A percentile compares a stretch with the other conserved stretches of the same genome.
phyloP scores from a whole-genome alignment of 2,797 vertebrate species.

The Emydoidea blandingii region DNA sequence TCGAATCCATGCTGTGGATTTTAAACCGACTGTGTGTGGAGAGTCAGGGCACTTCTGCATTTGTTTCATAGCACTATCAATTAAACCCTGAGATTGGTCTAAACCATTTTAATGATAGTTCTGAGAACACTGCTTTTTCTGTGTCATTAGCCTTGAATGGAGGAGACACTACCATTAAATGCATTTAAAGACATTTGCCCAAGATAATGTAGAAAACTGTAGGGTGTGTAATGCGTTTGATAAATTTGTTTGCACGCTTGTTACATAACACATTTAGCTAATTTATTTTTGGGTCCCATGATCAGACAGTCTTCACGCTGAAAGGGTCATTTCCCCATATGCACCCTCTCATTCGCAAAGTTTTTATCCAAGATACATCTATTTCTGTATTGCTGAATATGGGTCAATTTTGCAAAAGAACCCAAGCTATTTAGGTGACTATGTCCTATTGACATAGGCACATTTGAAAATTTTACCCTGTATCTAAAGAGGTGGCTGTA shows the following conservation, averaged over 20 bases:
- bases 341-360: rapidly evolving
- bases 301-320: not conserved
- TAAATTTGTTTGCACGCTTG: not conserved
- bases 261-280: not conserved
- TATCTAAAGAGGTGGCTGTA: not conserved
- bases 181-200: not conserved
- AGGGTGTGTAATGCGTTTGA: not conserved
- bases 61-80: not conserved
- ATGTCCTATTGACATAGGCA: not conserved
- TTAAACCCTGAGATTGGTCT: conserved; percentile 2
- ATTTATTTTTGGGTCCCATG: not conserved
- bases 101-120: conserved; percentile 16
- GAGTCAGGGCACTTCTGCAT: not conserved
- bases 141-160: conserved; percentile 64
- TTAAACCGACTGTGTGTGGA: not conserved
- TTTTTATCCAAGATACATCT: not conserved
- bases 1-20: not conserved
- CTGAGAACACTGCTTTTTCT: conserved; percentile 54
- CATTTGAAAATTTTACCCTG: not conserved
- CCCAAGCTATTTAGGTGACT: not conserved
- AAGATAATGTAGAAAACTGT: not conserved
- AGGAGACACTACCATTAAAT: conserved; percentile 41
- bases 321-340: not conserved
- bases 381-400: not conserved
- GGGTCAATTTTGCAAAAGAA: not conserved